phyloP scores from a whole-genome alignment of 2,888 invertebrate species.

The Drosophila cognata region DNA sequence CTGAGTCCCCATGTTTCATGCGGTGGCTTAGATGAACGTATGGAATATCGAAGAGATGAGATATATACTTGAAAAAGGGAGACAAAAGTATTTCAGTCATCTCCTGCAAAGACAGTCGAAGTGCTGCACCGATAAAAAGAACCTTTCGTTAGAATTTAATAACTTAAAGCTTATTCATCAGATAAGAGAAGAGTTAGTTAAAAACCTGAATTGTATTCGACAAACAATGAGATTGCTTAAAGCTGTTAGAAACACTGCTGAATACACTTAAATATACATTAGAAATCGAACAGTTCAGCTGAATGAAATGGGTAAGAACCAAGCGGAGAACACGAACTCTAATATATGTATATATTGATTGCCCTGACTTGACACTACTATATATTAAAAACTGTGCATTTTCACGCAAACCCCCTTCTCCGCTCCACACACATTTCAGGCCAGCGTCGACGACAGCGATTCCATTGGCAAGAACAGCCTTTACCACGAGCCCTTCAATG shows the following conservation, averaged over 20 bases:
- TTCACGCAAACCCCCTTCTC: not conserved
- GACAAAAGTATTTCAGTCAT: not conserved
- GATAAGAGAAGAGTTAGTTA: not conserved
- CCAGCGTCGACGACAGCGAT: slow-evolving; percentile 84
- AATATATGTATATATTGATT: slow-evolving; percentile 26
- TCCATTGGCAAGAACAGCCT: slow-evolving; percentile 85
- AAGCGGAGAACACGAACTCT: slow-evolving; percentile 1
- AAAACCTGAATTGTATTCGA: not conserved
- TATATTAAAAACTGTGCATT: slow-evolving; percentile 41
- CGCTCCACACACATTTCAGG: slow-evolving; percentile 55
- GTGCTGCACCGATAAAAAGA: not conserved
- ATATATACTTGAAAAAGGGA: rapidly evolving
- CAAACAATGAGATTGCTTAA: not conserved
- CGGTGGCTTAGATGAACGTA: not conserved
- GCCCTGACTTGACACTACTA: slow-evolving; percentile 34
- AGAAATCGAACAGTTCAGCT: slow-evolving; percentile 5
- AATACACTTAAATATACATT: not conserved
- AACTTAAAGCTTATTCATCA: not conserved
- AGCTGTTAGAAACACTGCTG: not conserved
- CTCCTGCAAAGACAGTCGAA: not conserved
- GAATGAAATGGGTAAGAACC: not conserved
- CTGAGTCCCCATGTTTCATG: too few species aligned
- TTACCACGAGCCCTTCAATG: slow-evolving; percentile 86
- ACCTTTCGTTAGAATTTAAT: not conserved
- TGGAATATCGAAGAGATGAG: not conserved